A percentile compares a stretch with the other conserved stretches of the same genome.
phyloP scores from a whole-genome alignment of 64 coral and sea anemone genomes.

The Actinia equina region DNA sequence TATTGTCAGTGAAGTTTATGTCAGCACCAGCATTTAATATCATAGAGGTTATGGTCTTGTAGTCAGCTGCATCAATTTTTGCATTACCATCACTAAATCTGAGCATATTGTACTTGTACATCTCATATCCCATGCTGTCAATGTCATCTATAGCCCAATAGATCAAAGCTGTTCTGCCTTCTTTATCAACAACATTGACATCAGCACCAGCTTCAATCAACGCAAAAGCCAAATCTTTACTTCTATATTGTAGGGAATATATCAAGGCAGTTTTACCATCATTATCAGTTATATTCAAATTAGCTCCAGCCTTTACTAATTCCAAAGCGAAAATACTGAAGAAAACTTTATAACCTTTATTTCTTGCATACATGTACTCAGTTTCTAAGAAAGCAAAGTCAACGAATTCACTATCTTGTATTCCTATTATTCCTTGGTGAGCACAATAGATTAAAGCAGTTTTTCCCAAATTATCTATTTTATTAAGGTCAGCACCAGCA shows the following conservation, averaged over 20 bases:
- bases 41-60: too few species aligned
- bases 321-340: background rate
- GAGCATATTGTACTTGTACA: too few species aligned
- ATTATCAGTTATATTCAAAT: background rate
- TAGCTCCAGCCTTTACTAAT: background rate
- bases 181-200: background rate
- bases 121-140: too few species aligned
- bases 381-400: background rate
- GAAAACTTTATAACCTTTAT: background rate
- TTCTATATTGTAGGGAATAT: background rate
- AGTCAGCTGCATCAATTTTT: too few species aligned
- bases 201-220: background rate
- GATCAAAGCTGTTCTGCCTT: background rate
- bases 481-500: background rate
- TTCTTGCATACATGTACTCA: background rate
- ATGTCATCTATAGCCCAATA: too few species aligned
- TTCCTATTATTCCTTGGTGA: background rate
- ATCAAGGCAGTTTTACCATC: background rate
- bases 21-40: too few species aligned
- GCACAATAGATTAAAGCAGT: background rate
- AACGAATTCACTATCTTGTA: background rate
- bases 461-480: background rate
- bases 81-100: background rate
- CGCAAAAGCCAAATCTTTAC: background rate
- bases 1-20: background rate